Base-by-base conservation (phyloP, 2,113 vertebrate species). In the Hyperopisus bebe region DNA sequence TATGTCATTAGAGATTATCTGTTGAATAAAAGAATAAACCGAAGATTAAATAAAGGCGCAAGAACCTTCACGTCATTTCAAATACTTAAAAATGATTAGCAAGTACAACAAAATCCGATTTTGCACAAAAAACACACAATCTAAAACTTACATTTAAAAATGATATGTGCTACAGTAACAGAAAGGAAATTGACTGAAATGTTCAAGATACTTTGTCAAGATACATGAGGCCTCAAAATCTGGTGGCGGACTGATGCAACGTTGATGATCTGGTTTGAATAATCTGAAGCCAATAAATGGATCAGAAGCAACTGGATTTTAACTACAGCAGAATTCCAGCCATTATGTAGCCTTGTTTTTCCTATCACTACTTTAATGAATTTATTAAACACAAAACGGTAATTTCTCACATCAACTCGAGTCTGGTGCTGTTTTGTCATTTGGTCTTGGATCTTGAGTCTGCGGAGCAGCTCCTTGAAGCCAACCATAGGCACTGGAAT, bases 361-460 rank as follows among this genome's bases (percentile, higher is more conserved):
- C 10, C 35, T 6, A 19, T 42, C 31, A 42, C 74, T 42, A 42
- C 35, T 86, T 17, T 48, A 48, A 27, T 86, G 24, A 15, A 86
- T 50, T 84, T 80, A 80, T 35, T 42, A 80, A 39, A 80, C 27
- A n/a, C 9, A 27, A 27, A 48, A 47, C 8, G 8, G 47, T 46
- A 11, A 47, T 24, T 47, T 91, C 96, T 98, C 95, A 99, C 98
- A 90, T 99, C 98, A 92, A 99, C 95, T 95, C 98, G 96, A 89
- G 97, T 98, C 93, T 99, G 98, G 93, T 99, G 98, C 92, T 99
- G 98, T 92, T 99, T 99, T 53, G 97, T 99, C 98, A 99, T 99
- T 95, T 99, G 98, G 88, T 99, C 98, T 94, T 99, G 98, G 92
- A 98, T 97, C 93, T 99, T 99, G 89, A 99, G 89, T 90, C 98